Conservation (phyloP, 2,797 vertebrate genomes). For the Microchirus variegatus region DNA sequence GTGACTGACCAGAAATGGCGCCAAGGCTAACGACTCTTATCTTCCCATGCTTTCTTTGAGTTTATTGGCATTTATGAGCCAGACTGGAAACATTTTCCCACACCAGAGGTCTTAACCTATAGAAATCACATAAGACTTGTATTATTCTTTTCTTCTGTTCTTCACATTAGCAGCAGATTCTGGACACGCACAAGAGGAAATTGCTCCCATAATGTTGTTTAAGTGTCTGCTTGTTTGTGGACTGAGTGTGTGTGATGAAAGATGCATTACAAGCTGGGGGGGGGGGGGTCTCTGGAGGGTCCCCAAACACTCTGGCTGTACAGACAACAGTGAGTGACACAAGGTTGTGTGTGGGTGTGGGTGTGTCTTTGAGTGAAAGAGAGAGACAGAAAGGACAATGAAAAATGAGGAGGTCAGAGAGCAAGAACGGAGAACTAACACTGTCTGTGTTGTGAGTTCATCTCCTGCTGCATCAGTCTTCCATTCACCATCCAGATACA, state of each 20-base stretch:
- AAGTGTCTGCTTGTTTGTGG: slow-evolving; percentile 1
- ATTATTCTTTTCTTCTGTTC: slow-evolving; percentile 8
- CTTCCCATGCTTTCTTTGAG: slow-evolving; percentile 2
- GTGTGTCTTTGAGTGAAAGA: not conserved
- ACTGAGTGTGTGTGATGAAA: slow-evolving; percentile 1
- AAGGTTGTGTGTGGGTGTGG: not conserved
- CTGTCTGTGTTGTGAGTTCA: too few relatives aligned
- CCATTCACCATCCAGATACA: too few relatives aligned
- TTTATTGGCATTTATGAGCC: slow-evolving; percentile 3
- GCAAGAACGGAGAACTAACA: too few relatives aligned
- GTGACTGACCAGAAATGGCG: slow-evolving; percentile 1
- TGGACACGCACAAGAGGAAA: slow-evolving; percentile 10
- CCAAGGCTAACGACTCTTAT: slow-evolving; percentile 30
- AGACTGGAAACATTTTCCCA: slow-evolving; percentile 22
- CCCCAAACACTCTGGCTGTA: slow-evolving; percentile 19
- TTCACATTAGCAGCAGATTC: not conserved
- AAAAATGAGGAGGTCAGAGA: too few relatives aligned
- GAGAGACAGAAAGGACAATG: not conserved
- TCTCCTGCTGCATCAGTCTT: too few relatives aligned
- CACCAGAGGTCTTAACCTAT: not conserved
- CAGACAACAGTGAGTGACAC: slow-evolving; percentile 28
- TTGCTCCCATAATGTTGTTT: slow-evolving; percentile 17
- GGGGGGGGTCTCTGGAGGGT: not conserved
- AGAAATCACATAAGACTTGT: slow-evolving; percentile 13
- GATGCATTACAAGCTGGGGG: not conserved